Percentiles rank a stretch among this genome's conserved stretches.
phyloP scores from a whole-genome alignment of 2,113 vertebrate species.

The Chrysemys picta region DNA sequence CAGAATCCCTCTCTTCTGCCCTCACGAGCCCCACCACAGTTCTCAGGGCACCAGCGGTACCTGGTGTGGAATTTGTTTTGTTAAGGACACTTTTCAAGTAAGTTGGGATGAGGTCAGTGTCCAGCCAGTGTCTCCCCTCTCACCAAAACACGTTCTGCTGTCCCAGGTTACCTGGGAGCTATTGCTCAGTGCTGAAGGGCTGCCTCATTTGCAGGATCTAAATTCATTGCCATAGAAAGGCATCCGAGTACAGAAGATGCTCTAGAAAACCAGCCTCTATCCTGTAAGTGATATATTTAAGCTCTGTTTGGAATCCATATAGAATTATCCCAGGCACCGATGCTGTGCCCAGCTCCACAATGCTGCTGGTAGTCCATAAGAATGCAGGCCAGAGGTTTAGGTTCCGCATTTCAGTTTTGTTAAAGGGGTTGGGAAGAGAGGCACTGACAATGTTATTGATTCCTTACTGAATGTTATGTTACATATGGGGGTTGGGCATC shows the following conservation, averaged over 20 bases:
- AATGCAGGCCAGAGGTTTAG: neutral
- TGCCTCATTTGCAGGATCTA: neutral
- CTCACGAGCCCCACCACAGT: neutral
- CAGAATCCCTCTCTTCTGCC: neutral
- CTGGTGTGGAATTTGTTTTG: neutral
- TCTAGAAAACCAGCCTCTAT: neutral
- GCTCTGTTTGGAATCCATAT: neutral
- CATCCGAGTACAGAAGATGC: neutral
- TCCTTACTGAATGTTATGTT: neutral
- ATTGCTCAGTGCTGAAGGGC: neutral
- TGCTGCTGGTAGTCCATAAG: neutral
- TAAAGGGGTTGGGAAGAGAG: neutral
- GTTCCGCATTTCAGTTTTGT: neutral
- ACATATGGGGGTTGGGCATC: neutral
- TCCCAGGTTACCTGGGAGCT: neutral
- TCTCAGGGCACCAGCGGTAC: neutral
- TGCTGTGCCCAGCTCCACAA: neutral
- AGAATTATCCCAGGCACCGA: neutral
- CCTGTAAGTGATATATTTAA: neutral
- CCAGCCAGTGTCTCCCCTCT: neutral
- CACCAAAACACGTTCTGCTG: neutral
- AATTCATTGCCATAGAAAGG: neutral
- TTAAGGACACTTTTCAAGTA: neutral
- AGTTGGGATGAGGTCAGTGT: accelerated
- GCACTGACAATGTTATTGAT: accelerated